Evolutionary conservation across 2,888 invertebrate genomes (phyloP).

Genomic region (Diarsia dahlii): DNA sequence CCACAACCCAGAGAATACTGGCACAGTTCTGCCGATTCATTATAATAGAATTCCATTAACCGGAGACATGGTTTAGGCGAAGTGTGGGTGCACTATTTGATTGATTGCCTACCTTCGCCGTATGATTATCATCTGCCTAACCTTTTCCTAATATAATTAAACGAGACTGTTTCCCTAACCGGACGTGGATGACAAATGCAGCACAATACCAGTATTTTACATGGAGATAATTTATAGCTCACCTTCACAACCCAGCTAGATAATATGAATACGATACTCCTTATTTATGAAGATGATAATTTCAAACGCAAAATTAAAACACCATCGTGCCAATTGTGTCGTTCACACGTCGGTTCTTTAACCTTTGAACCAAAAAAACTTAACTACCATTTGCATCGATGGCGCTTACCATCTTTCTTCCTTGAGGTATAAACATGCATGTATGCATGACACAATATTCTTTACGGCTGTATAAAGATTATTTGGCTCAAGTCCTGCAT

Average conservation of each 20-base stretch:
- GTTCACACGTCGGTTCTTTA: constrained; percentile 22
- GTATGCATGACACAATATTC: constrained; percentile 43
- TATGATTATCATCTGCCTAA: neutral
- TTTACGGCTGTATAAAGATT: constrained; percentile 55
- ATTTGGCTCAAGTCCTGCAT: constrained; percentile 68
- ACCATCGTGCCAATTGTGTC: neutral
- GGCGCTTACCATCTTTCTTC: constrained; percentile 4
- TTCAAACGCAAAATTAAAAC: neutral
- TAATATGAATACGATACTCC: neutral
- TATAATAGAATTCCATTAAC: too few species aligned
- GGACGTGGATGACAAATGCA: neutral
- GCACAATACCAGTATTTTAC: neutral
- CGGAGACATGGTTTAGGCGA: neutral
- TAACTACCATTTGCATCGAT: neutral
- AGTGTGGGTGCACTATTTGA: neutral
- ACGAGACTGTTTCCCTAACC: neutral
- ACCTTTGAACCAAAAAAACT: neutral
- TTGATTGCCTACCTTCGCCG: neutral
- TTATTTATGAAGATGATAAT: neutral
- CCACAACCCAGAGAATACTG: too few species aligned
- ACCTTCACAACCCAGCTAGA: neutral
- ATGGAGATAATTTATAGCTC: neutral
- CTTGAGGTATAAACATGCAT: constrained; percentile 17
- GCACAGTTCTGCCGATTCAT: too few species aligned
- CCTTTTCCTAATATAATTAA: neutral